These are phyloP conservation scores for Rhaphigaster nebulosa DNA, from an alignment of 2,888 invertebrate genomes.

Conservation along the genomic window DNA sequence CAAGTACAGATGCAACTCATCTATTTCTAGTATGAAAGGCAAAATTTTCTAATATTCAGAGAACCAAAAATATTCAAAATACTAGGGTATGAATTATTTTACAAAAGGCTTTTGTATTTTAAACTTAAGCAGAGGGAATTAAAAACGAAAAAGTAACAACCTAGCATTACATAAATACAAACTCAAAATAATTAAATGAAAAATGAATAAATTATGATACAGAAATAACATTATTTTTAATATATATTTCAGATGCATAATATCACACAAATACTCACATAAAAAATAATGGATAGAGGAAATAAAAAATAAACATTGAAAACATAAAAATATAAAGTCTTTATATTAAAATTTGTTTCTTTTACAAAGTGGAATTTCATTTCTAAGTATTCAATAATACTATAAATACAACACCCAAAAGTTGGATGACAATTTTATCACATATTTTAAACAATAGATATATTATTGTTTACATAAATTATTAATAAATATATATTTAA, in stretches of 20 bases:
- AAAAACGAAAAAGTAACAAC: no score
- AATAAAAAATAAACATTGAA: conserved; percentile 5
- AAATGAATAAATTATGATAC: no score
- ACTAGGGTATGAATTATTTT: no score
- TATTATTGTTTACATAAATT: conserved; percentile 46
- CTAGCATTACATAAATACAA: no score
- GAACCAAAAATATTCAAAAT: no score
- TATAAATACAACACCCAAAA: conserved; percentile 40
- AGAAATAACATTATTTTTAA: no score
- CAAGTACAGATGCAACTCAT: no score
- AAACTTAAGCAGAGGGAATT: no score
- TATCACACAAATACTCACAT: background rate
- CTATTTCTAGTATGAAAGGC: no score
- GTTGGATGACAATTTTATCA: background rate
- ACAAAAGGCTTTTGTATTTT: no score
- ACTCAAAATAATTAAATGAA: no score
- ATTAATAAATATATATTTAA: conserved; percentile 42
- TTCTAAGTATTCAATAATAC: conserved; percentile 42
- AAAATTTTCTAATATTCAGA: no score
- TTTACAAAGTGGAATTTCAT: conserved; percentile 45
- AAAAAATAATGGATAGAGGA: background rate
- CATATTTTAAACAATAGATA: conserved; percentile 37
- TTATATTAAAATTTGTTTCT: conserved; percentile 44
- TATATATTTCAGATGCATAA: background rate
- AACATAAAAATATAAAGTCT: conserved; percentile 42